Evolutionary conservation across 2,888 invertebrate species (phyloP).

Genomic region (Serripes groenlandicus): DNA sequence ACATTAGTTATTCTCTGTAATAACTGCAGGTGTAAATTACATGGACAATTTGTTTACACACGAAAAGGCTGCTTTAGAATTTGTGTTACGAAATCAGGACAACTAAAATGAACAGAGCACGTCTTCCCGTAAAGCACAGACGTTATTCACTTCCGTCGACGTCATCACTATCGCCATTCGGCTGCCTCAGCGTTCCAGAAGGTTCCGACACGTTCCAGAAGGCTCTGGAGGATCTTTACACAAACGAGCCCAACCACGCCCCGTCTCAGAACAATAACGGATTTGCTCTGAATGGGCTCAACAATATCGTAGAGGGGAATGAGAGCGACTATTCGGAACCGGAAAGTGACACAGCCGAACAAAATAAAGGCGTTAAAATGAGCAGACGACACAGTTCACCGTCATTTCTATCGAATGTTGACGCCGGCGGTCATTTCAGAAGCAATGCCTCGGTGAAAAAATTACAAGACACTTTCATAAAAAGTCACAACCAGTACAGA

Average conservation of each 20-base stretch:
- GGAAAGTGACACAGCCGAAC: slow-evolving; percentile 19
- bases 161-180: slow-evolving; percentile 44
- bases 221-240: slow-evolving; percentile 58
- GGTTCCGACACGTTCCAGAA: slow-evolving; percentile 61
- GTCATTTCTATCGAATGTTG: slow-evolving; percentile 27
- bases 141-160: slow-evolving; percentile 59
- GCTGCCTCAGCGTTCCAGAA: slow-evolving; percentile 50
- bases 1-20: no score
- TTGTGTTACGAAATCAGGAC: no score
- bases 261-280: slow-evolving; percentile 3
- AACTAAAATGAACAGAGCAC: slow-evolving; percentile 31
- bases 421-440: not conserved
- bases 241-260: slow-evolving; percentile 51
- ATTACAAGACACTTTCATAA: slow-evolving; percentile 7
- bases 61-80: no score
- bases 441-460: not conserved
- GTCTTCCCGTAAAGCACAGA: slow-evolving; percentile 37
- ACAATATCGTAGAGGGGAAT: slow-evolving; percentile 55
- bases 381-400: slow-evolving; percentile 57
- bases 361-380: slow-evolving; percentile 1
- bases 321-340: slow-evolving; percentile 48
- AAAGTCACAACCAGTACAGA: slow-evolving; percentile 24
- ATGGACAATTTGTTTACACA: no score
- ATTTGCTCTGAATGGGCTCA: slow-evolving; percentile 40
- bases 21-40: no score